A percentile compares a stretch with the other conserved stretches of the same genome.
Conservation (phyloP, 2,113 vertebrate species). For the Garra rufa region DNA sequence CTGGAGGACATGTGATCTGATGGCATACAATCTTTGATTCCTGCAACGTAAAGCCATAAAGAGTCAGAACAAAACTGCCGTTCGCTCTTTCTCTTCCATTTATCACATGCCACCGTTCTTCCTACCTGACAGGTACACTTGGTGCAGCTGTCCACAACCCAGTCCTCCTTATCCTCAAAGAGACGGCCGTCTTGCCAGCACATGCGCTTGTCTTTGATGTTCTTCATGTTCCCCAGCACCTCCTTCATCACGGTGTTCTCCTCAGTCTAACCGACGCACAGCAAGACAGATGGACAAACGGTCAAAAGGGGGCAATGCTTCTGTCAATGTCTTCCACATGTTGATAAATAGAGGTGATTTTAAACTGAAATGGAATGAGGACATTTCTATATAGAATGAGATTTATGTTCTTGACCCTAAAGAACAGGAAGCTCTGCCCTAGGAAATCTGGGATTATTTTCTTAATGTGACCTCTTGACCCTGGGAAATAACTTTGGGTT, state of each 20-base stretch:
- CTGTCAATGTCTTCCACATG: constrained; percentile 17
- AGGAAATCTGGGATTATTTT: not conserved
- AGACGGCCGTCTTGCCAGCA: constrained; percentile 97
- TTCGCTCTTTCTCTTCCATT: not conserved
- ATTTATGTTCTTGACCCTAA: not conserved
- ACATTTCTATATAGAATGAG: not conserved
- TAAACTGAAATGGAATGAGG: not conserved
- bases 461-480: not conserved
- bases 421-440: not conserved
- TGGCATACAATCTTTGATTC: constrained; percentile 94
- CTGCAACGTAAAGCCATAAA: constrained; percentile 67
- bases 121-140: constrained; percentile 93
- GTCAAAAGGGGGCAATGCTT: constrained; percentile 24
- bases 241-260: constrained; percentile 96
- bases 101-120: not conserved
- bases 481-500: not conserved
- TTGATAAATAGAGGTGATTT: not conserved
- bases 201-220: constrained; percentile 85
- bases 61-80: not conserved
- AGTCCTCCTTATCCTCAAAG: constrained; percentile 92
- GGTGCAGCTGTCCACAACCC: constrained; percentile 98
- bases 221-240: constrained; percentile 85
- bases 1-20: constrained; percentile 90
- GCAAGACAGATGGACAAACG: constrained; percentile 49
- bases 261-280: constrained; percentile 78